Evolutionary conservation across 2,113 vertebrate genomes (phyloP).

Genomic region (Etheostoma spectabile): DNA sequence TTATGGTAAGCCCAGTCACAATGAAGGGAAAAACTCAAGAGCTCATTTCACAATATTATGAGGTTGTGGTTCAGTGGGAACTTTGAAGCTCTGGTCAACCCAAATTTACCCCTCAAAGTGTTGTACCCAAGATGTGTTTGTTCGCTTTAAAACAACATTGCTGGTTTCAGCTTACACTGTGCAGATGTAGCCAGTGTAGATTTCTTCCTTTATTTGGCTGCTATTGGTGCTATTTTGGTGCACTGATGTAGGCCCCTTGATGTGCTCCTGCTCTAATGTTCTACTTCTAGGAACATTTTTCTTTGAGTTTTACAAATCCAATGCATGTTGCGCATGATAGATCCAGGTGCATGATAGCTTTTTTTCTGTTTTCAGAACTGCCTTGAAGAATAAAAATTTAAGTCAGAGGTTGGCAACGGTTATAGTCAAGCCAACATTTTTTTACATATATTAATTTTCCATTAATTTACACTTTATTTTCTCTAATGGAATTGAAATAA

Average conservation of each 20-base stretch:
- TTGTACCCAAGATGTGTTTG: constrained; percentile 26
- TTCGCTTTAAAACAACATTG: constrained; percentile 28
- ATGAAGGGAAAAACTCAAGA: constrained; percentile 25
- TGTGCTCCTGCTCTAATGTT: background rate
- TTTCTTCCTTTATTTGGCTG: constrained; percentile 20
- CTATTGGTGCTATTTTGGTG: background rate
- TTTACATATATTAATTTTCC: background rate
- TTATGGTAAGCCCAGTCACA: constrained; percentile 53
- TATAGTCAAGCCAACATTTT: background rate
- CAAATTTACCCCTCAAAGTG: constrained; percentile 12
- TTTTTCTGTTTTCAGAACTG: background rate
- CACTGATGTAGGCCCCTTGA: background rate
- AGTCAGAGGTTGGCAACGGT: background rate
- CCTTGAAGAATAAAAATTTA: background rate
- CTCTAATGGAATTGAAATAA: background rate
- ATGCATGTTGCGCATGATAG: background rate
- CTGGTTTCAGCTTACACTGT: constrained; percentile 19
- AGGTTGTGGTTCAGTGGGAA: constrained; percentile 51
- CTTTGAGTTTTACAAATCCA: background rate
- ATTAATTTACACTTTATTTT: background rate
- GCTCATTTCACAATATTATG: constrained; percentile 55
- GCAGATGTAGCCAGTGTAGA: constrained; percentile 7
- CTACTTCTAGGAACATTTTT: background rate
- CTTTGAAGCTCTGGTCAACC: constrained; percentile 20
- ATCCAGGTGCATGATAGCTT: background rate